A percentile compares a stretch with the other conserved stretches of the same genome.
phyloP scores from a whole-genome alignment of 2,888 invertebrate genomes.

The Pseudanteris insignis region DNA sequence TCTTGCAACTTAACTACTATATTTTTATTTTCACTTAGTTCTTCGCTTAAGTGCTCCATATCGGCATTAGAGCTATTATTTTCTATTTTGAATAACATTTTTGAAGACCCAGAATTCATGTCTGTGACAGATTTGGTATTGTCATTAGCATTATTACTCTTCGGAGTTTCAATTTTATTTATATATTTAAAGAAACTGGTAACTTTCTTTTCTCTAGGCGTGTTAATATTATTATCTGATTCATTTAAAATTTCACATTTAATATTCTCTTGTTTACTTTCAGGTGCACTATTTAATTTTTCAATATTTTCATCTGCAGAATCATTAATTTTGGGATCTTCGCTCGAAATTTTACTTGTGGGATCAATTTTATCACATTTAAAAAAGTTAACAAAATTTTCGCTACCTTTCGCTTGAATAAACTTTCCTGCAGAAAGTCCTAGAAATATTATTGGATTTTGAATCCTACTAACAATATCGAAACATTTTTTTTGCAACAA shows the following conservation, averaged over 20 bases:
- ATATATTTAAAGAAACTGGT: conserved; percentile 29
- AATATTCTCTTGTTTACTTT: too few relatives aligned
- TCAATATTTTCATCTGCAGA: background rate
- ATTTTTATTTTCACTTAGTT: background rate
- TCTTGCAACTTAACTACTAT: conserved; percentile 54
- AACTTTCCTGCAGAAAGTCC: conserved; percentile 69
- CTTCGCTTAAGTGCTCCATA: background rate
- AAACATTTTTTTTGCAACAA: conserved; percentile 75
- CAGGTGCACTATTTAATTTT: background rate
- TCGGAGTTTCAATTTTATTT: conserved; percentile 30
- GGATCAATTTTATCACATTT: conserved; percentile 43
- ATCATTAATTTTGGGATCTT: background rate
- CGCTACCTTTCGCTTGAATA: conserved; percentile 54
- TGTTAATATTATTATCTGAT: too few relatives aligned
- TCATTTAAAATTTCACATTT: background rate
- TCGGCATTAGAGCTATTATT: background rate
- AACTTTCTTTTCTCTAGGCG: too few relatives aligned
- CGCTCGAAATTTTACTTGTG: background rate
- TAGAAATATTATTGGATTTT: conserved; percentile 67
- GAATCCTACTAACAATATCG: conserved; percentile 74
- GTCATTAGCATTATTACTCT: conserved; percentile 61
- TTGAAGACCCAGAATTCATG: background rate
- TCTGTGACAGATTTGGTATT: too few relatives aligned
- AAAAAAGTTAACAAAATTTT: conserved; percentile 59
- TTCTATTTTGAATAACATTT: background rate